Conservation (phyloP, 2,113 vertebrate species). For the Octodon degus region DNA sequence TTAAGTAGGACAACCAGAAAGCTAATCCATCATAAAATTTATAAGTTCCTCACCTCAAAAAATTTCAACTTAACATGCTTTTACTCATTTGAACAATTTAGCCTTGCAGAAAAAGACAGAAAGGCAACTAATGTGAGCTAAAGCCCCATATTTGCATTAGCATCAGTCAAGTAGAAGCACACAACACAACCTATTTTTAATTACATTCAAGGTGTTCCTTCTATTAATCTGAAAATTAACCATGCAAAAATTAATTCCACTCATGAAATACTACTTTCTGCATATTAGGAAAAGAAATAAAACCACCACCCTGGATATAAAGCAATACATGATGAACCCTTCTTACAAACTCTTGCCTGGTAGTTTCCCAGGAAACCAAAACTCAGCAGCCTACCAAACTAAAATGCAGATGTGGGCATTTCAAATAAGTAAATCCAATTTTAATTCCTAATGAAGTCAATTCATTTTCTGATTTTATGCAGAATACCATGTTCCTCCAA, state of each 20-base stretch:
- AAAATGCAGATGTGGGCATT: conserved; percentile 77
- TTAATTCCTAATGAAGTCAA: conserved; percentile 64
- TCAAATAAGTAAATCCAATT: conserved; percentile 74
- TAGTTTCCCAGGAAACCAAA: conserved; percentile 85
- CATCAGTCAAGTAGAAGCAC: conserved; percentile 83
- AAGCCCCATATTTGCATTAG: conserved; percentile 81
- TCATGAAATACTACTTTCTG: conserved; percentile 85
- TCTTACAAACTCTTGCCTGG: conserved; percentile 63
- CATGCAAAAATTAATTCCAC: conserved; percentile 85
- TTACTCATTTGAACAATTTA: conserved; percentile 80
- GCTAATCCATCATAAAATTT: conserved; percentile 75
- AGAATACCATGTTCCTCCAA: conserved; percentile 39
- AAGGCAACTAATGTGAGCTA: conserved; percentile 76
- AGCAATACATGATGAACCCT: conserved; percentile 65
- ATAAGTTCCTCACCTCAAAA: conserved; percentile 68
- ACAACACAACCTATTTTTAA: conserved; percentile 85
- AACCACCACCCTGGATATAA: conserved; percentile 81
- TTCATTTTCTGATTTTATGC: conserved; percentile 57
- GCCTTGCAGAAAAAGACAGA: conserved; percentile 82
- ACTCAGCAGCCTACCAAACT: conserved; percentile 75
- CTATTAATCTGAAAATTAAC: conserved; percentile 87
- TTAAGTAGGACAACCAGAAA: conserved; percentile 77
- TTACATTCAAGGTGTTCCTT: conserved; percentile 84
- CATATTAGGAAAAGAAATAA: conserved; percentile 83
- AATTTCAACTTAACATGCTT: conserved; percentile 67